Evolutionary conservation across 30 jellyfish, hydroid and myxozoan genomes (phyloP), one percentile per base, ranked within the genome.

Genomic region (Nemopilema nomurai): DNA sequence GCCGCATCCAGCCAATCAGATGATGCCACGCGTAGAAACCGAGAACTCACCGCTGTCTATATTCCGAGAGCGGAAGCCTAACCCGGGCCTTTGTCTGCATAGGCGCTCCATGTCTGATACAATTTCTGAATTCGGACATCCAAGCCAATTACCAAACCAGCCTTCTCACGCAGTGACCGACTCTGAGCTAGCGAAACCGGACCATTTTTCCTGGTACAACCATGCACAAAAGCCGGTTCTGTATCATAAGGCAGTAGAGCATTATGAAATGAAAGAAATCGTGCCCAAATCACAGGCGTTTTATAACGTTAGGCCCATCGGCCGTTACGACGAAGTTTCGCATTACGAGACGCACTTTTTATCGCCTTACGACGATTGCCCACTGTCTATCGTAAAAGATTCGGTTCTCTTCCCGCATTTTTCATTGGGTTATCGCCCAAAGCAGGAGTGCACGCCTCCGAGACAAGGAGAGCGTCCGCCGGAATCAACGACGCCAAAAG

Each of bases 331-430:
- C 16, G 92, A 83, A 57, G 92, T 83, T 20, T 67, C 92, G 0
- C 86, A 72, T 23, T 78, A 77, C 83, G 93, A 79, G 72, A 81
- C 89, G 67, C 88, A 86, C 25, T 71, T 80, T 25, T 49, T 80
- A 53, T 75, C 88, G 67, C 90, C 95, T 0, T 93, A 87, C 67
- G 94, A 93, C 76, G 98, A 93, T 77, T 83, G 98, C 88, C 91
- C 87, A 66, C 71, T 88, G 32, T 88, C 97, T 4, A 66, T 79
- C 70, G 91, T 82, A 17, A 82, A 80, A 33, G 98, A 93, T 62
- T 29, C 92, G 28, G 92, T 93, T 3, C 29, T 74, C 0, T 74
- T 69, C n/a, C 87, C 90, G 78, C 71, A 74, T 57, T 82, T 82
- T 65, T 82, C 90, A 69, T 27, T 82, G 62, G 90, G 90, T 1